phyloP scores from a whole-genome alignment of 2,113 vertebrate species.

The Phasianus colchicus region DNA sequence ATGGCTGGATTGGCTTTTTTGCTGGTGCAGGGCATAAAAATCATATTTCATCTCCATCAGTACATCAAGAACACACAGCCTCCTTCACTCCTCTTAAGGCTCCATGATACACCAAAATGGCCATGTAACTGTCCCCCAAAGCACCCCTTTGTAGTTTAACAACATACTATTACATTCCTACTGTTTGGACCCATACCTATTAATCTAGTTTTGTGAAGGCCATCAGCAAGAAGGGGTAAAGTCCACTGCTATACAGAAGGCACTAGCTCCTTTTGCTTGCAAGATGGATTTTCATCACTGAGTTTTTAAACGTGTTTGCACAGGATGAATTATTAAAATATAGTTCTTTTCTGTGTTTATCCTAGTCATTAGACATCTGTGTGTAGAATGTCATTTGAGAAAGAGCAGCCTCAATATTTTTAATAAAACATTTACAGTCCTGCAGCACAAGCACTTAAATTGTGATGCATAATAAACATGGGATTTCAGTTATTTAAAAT shows the following conservation, averaged over 20 bases:
- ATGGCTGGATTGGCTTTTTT: neutral
- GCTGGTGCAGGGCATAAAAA: neutral
- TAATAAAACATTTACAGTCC: neutral
- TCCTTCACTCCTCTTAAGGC: neutral
- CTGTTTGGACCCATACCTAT: neutral
- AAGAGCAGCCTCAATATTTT: neutral
- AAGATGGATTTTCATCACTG: neutral
- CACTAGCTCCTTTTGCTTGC: neutral
- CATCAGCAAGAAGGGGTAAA: neutral
- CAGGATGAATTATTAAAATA: neutral
- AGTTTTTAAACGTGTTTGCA: neutral
- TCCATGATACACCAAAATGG: neutral
- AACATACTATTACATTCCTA: neutral
- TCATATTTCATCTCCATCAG: fast-evolving
- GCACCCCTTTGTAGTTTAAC: neutral
- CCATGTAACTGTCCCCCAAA: neutral
- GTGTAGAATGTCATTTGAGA: fast-evolving
- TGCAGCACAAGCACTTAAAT: neutral
- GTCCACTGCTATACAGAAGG: neutral
- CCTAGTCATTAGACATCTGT: neutral
- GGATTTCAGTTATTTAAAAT: neutral
- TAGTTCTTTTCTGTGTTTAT: neutral
- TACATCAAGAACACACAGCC: too few relatives aligned
- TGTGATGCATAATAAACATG: neutral
- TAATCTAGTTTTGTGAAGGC: neutral